These are phyloP conservation scores for Cichlasoma orientale DNA, from an alignment of 2,797 vertebrate genomes.

Conservation along the genomic window DNA sequence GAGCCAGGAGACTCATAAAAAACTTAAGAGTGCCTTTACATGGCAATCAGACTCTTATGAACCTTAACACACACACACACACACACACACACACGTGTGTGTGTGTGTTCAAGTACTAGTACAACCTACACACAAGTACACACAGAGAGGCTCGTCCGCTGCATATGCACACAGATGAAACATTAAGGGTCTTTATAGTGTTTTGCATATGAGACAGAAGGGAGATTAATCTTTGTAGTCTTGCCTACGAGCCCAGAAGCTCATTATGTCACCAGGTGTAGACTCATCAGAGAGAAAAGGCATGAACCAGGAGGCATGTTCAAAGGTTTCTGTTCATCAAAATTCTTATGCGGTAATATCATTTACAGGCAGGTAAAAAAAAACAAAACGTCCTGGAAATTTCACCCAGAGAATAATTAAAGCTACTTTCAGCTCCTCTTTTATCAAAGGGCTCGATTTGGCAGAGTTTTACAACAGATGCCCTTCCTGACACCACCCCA, in stretches of 20 bases:
- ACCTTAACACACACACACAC: neutral
- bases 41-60: neutral
- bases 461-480: neutral
- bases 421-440: neutral
- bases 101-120: no score
- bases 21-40: constrained; percentile 12
- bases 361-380: neutral
- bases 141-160: neutral
- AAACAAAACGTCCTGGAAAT: neutral
- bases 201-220: constrained; percentile 5
- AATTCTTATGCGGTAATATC: neutral
- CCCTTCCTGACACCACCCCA: neutral
- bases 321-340: neutral
- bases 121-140: neutral
- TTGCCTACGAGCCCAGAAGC: constrained; percentile 11
- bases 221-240: constrained; percentile 20
- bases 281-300: constrained; percentile 15
- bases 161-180: neutral
- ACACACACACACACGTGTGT: neutral
- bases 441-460: neutral
- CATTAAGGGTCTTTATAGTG: neutral
- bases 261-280: constrained; percentile 29
- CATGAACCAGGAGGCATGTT: constrained; percentile 1
- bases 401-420: neutral
- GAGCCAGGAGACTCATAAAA: constrained; percentile 22